Conservation (phyloP, 2,797 vertebrate genomes). For the Pipistrellus pipistrellus region DNA sequence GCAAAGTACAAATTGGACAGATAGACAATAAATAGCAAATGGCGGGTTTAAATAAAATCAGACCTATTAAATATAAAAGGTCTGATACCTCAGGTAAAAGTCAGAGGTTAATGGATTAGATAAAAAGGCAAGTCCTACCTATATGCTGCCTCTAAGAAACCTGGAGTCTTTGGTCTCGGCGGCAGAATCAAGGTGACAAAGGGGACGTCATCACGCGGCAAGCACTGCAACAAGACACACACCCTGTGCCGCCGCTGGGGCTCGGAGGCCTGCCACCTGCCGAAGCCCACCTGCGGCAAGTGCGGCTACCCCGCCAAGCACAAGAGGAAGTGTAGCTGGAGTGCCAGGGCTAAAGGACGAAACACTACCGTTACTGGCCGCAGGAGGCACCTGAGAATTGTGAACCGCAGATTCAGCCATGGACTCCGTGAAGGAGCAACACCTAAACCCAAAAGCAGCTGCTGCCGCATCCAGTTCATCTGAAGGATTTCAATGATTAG, state of each 20-base stretch:
- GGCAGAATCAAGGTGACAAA: conserved; percentile 90
- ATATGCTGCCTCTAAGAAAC: conserved; percentile 33
- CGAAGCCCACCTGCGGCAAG: conserved; percentile 97
- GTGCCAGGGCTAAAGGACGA: conserved; percentile 97
- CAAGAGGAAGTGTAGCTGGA: conserved; percentile 99
- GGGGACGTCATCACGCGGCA: conserved; percentile 98
- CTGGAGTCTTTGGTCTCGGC: no score
- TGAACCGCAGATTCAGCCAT: conserved; percentile 97
- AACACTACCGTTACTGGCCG: conserved; percentile 93
- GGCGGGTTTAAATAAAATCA: conserved; percentile 3
- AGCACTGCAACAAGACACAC: conserved; percentile 98
- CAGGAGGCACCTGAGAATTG: conserved; percentile 93
- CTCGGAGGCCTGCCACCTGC: conserved; percentile 96
- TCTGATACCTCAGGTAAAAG: conserved; percentile 18
- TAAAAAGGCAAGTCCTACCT: neutral
- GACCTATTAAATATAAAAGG: neutral
- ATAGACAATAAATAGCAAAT: conserved; percentile 33
- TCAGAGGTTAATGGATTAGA: neutral
- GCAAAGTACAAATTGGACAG: conserved; percentile 12
- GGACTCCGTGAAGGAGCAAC: no score
- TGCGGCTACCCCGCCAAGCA: conserved; percentile 98
- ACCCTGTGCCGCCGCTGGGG: conserved; percentile 98
- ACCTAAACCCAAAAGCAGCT: no score
- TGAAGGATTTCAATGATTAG: no score
- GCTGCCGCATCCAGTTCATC: no score